Base-by-base conservation (phyloP, 92 coral and sea anemone genomes). In the Porites rus region DNA sequence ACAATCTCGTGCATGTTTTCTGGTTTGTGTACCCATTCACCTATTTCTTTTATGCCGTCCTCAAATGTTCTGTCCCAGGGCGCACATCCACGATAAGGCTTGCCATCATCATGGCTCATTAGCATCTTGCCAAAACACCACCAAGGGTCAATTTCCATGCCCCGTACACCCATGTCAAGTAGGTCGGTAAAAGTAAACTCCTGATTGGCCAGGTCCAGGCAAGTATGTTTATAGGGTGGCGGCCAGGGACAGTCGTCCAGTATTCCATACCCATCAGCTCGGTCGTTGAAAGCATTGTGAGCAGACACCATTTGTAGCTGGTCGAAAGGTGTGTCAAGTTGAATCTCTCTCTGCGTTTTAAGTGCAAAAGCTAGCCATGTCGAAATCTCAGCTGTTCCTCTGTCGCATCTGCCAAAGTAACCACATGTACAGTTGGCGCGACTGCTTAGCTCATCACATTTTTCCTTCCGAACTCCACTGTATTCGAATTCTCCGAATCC, bases 81-180 rank as follows among this genome's bases (percentile, higher is more conserved):
- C 2, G 94, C 93, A 76, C 98, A 94, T 46, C 98, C 98, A 16
- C 78, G 62, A 76, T 93, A 94, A 31, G 93, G 86, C 14, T 90
- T 85, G 20, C 77, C 70, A n/a, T 93, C 82, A 50, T 95, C 93
- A 64, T 94, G 98, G 31, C 98, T 94, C 98, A 94, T 92, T n/a
- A 93, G 67, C 76, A 94, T 93, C 68, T 88, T 93, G 20, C 88
- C 96, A 63, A 94, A 94, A 64, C 98, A 94, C 98, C 98, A 94
- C 98, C 98, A 94, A 24, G 98, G 96, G 69, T 94, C 98, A 22
- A 94, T 86, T 59, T 94, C 98, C 61, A 94, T 64, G 9, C 93
- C 96, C 17, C 98, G 72, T 6, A 92, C 92, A 11, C 98, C 98
- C 98, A 94, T 93, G 89, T 94, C 76, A 11, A 94, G 87, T 25